These are phyloP conservation scores for Antigone vipio DNA, from an alignment of 2,113 vertebrate genomes.

Conservation along the genomic window DNA sequence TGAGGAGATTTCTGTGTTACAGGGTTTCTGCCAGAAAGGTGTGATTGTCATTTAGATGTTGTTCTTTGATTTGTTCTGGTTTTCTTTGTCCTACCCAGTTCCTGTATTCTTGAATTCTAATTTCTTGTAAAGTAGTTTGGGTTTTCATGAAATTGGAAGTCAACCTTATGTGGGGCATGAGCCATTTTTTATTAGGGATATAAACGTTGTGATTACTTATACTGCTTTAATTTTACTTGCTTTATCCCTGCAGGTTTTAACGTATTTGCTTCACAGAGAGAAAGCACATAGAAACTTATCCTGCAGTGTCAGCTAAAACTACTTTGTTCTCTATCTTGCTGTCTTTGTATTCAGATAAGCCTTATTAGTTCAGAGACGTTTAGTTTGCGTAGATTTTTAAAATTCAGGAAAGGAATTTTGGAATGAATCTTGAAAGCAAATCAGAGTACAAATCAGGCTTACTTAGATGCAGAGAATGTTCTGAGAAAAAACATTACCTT, in stretches of 20 bases:
- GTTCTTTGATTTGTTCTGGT: background rate
- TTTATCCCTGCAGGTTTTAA: background rate
- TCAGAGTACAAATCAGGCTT: background rate
- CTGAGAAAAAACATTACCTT: slow-evolving; percentile 16
- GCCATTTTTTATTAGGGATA: background rate
- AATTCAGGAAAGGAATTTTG: slow-evolving; percentile 20
- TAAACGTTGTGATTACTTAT: background rate
- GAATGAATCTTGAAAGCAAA: slow-evolving; percentile 21
- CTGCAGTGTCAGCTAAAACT: slow-evolving; percentile 32
- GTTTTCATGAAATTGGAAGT: background rate
- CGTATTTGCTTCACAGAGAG: background rate
- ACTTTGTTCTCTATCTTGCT: background rate
- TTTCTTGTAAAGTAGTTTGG: background rate
- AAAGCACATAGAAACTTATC: background rate
- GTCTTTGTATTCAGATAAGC: slow-evolving; percentile 40
- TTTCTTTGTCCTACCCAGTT: background rate
- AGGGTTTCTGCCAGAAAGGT: background rate
- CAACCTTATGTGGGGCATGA: background rate
- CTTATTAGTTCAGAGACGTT: slow-evolving; percentile 45
- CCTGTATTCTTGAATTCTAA: background rate
- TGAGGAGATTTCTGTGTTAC: background rate
- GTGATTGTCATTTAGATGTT: background rate
- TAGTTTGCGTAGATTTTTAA: slow-evolving; percentile 26
- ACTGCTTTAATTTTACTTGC: background rate
- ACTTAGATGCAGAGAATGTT: background rate